Evolutionary conservation across 2,113 vertebrate species (phyloP), one percentile per base, ranked within the genome.

Genomic region (Daboia siamensis): DNA sequence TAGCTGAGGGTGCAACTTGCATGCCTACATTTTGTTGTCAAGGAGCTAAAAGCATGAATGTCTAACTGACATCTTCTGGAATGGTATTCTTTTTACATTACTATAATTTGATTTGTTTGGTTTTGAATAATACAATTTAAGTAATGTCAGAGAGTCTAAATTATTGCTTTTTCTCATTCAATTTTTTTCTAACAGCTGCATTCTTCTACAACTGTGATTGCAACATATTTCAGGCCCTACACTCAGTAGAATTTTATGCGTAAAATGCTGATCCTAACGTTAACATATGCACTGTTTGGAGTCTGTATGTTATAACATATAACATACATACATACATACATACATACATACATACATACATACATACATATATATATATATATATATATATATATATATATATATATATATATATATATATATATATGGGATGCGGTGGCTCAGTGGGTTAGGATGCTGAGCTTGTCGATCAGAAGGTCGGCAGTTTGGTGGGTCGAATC

Each of bases 11-110:
- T 48, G 21, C 55, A 90, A 80, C 39, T 90, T 87, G 39, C 74
- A 59, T 48, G 89, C 89, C 89, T 39, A 87, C 56, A 10, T 88
- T 69, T 89, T 26, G 23, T 88, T 93, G 91, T 94, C 88, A 86
- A 44, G 52, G 89, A 56, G 17, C 5, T 64, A 15, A 23, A 93
- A 92, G 23, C 29, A 0, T 87, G 87, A 93, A 29, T 87, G 90
- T 87, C 88, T 95, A 92, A 33, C 55, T 61, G 74, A 56, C 46
- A 84, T 61, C 46, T 85, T 61, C 80, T 85, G 59, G 8, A 61
- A 46, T 84, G 55, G 15, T 55, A 87, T 44, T 88, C 8, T 74
- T 93, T 95, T 8, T 88, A 29, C 24, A 0, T 51, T 86, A 52
- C 93, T 3, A 74, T 94, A 33, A 86, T 89, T n/a, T 11, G 69